Percentiles rank a stretch among this genome's conserved stretches.
Conservation (phyloP, 2,888 invertebrate genomes). For the Papilio gigon region DNA sequence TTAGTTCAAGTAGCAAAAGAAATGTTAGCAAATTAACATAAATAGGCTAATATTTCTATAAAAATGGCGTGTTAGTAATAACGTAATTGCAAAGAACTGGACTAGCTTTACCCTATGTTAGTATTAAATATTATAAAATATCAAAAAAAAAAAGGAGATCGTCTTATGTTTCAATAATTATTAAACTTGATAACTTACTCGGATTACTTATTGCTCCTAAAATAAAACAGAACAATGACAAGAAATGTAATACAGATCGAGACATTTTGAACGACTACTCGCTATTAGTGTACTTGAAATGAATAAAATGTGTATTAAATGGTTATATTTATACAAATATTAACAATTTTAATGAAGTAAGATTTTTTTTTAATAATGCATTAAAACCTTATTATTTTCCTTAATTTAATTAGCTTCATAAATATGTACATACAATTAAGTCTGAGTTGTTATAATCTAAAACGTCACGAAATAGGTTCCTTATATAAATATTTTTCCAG, state of each 20-base stretch:
- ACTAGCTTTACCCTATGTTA: no score
- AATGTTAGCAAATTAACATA: no score
- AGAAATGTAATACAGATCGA: neutral
- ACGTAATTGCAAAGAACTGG: no score
- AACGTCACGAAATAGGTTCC: no score
- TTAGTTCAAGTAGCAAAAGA: no score
- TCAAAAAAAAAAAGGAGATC: neutral
- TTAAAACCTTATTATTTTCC: neutral
- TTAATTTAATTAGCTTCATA: neutral
- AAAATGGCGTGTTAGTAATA: no score
- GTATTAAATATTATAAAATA: no score
- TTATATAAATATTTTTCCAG: no score
- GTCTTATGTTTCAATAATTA: neutral
- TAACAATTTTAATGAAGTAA: neutral
- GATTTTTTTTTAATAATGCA: neutral
- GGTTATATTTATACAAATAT: slow-evolving; percentile 1
- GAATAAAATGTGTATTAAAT: neutral
- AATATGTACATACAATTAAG: no score
- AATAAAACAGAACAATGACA: neutral
- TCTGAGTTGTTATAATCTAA: no score
- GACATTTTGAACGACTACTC: neutral
- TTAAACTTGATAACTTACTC: slow-evolving; percentile 4
- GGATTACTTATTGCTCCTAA: neutral
- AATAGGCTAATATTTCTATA: no score
- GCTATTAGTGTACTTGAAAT: neutral